Evolutionary conservation across 2,888 invertebrate genomes (phyloP).

Genomic region (Lithosia quadra): DNA sequence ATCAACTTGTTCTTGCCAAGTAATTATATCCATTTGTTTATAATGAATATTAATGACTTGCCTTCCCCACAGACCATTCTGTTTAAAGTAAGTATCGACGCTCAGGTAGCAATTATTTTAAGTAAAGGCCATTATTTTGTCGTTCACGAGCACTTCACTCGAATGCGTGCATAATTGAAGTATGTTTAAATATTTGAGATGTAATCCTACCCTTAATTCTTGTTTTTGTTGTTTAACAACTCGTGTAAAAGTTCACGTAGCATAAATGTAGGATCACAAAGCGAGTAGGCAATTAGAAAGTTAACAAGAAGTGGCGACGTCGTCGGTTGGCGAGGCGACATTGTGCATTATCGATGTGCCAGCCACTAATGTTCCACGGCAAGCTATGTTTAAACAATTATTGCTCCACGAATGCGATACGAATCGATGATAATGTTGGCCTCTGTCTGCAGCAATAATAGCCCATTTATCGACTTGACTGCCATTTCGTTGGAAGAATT

Average conservation of each 20-base stretch:
- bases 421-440: slow-evolving; percentile 84
- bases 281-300: slow-evolving; percentile 69
- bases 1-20: slow-evolving; percentile 77
- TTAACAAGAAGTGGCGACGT: slow-evolving; percentile 63
- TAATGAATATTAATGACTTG: slow-evolving; percentile 82
- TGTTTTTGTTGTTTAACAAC: slow-evolving; percentile 53
- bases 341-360: slow-evolving; percentile 77
- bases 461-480: slow-evolving; percentile 82
- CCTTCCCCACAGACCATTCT: slow-evolving; percentile 68
- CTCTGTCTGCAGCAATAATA: slow-evolving; percentile 83
- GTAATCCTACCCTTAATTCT: slow-evolving; percentile 57
- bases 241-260: slow-evolving; percentile 46
- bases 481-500: slow-evolving; percentile 80
- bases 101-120: slow-evolving; percentile 76
- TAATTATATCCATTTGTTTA: slow-evolving; percentile 85
- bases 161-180: slow-evolving; percentile 59
- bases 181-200: slow-evolving; percentile 62
- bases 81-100: slow-evolving; percentile 75
- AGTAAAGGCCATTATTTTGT: slow-evolving; percentile 74
- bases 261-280: slow-evolving; percentile 31
- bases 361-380: slow-evolving; percentile 75
- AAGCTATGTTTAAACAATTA: slow-evolving; percentile 84
- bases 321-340: slow-evolving; percentile 56
- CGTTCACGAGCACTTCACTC: slow-evolving; percentile 65
- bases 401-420: slow-evolving; percentile 80